Evolutionary conservation across 2,797 vertebrate species (phyloP), one percentile per base, ranked within the genome.

Genomic region (Sphenopsis melanotis): DNA sequence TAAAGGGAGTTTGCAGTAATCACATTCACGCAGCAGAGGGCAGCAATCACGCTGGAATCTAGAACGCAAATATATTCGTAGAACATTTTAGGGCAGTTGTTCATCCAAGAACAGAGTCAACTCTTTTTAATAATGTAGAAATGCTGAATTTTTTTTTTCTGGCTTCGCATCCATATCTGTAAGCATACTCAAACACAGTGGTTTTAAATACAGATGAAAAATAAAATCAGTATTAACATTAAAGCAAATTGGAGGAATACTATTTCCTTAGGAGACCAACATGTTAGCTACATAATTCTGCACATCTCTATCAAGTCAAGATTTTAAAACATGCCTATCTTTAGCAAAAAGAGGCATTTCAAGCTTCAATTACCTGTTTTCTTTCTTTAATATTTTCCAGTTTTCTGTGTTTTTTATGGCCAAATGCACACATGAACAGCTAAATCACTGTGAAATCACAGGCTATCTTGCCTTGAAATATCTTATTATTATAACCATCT

Each of bases 21-120:
- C 4, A 6, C 34, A 59, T 8, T 30, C 47, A 64, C 55, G 52
- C 98, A 93, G 95, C 27, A 97, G 97, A 97, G 95, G 97, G 96
- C 97, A 97, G 95, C 88, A 97, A 90, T 94, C 84, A 83, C 93
- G 70, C 16, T 70, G 46, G 49, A 95, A 93, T 86, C 63, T 42
- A 61, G 49, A 63, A 57, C 29, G 11, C 14, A 84, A 34, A 50
- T 29, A 4, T 24, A 50, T 49, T 56, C 41, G 3, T 6, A 69
- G 26, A 10, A 34, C 0, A 0, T 60, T 56, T 50, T 20, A 71
- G 2, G 26, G 15, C 36, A 63, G 16, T 29, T 89, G 26, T 78
- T 92, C 46, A 56, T 8, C 37, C 30, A 63, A 86, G 15, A 91
- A 47, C 17, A n/a, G 0, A 5, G 32, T 49, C 61, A 56, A 44